These are phyloP conservation scores for Fissipunctia ypsillon DNA, from an alignment of 2,888 invertebrate species.

Conservation along the genomic window DNA sequence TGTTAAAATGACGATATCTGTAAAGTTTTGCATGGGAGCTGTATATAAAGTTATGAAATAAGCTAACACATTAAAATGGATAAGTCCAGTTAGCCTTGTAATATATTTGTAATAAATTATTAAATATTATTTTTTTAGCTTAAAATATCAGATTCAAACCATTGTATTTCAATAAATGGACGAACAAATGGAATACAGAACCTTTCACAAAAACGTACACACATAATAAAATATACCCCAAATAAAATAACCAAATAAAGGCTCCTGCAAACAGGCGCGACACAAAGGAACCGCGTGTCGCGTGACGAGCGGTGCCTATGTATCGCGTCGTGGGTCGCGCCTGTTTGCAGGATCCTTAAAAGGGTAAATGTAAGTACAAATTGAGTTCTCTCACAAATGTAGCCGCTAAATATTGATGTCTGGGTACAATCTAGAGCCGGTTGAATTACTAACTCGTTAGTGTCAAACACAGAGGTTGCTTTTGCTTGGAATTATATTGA, in stretches of 20 bases:
- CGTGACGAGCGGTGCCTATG: no score
- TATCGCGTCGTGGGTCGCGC: no score
- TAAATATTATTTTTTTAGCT: no score
- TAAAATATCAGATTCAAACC: background rate
- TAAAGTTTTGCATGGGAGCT: no score
- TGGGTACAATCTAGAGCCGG: conserved; percentile 17
- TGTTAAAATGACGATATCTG: no score
- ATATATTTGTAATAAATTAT: no score
- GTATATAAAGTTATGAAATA: no score
- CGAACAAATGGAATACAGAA: background rate
- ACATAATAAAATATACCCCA: background rate
- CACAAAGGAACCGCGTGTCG: no score
- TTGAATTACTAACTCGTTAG: conserved; percentile 44
- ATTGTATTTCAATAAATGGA: background rate
- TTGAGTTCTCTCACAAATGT: conserved; percentile 26
- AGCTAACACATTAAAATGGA: no score
- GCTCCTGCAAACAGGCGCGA: no score
- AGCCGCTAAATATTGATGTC: conserved; percentile 37
- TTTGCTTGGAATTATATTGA: conserved; percentile 14
- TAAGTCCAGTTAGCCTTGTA: no score
- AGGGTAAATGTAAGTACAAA: conserved; percentile 20
- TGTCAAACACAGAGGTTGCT: conserved; percentile 31
- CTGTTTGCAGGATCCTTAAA: no score
- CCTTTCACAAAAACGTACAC: background rate
- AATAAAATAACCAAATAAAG: conserved; percentile 15